phyloP scores from a whole-genome alignment of 2,888 invertebrate genomes.

The Epirrita christyi region DNA sequence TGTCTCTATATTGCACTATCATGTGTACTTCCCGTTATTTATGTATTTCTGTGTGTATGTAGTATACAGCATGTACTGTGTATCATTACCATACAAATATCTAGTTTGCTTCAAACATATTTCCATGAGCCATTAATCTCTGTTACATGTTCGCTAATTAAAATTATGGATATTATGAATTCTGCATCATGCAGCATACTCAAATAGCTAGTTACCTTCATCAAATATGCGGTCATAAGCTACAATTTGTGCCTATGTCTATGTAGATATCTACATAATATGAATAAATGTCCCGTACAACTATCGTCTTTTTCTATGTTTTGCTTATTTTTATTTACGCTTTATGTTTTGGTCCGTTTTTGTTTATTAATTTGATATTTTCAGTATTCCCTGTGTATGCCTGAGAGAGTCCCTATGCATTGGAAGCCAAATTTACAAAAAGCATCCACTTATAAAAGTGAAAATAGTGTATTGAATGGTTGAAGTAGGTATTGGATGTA shows the following conservation, averaged over 20 bases:
- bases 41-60: slow-evolving; percentile 71
- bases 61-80: slow-evolving; percentile 76
- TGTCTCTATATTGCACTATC: slow-evolving; percentile 71
- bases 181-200: slow-evolving; percentile 2
- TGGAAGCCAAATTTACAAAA: slow-evolving; percentile 84
- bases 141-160: slow-evolving; percentile 27
- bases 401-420: slow-evolving; percentile 83
- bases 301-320: slow-evolving; percentile 15
- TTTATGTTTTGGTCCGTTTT: slow-evolving; percentile 54
- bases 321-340: slow-evolving; percentile 42
- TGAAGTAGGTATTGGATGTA: slow-evolving; percentile 68
- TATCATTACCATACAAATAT: slow-evolving; percentile 37
- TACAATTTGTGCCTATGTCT: slow-evolving; percentile 17
- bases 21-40: slow-evolving; percentile 62
- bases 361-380: slow-evolving; percentile 65
- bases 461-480: slow-evolving; percentile 85
- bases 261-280: slow-evolving; percentile 15
- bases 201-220: slow-evolving; percentile 17
- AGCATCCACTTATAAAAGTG: slow-evolving; percentile 84
- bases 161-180: slow-evolving; percentile 4
- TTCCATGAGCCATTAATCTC: slow-evolving; percentile 21
- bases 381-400: slow-evolving; percentile 85
- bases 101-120: slow-evolving; percentile 20
- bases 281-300: slow-evolving; percentile 10
- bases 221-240: slow-evolving; percentile 21